A percentile compares a stretch with the other conserved stretches of the same genome.
phyloP scores from a whole-genome alignment of 2,797 vertebrate species.

The Phoxinus dragarum region DNA sequence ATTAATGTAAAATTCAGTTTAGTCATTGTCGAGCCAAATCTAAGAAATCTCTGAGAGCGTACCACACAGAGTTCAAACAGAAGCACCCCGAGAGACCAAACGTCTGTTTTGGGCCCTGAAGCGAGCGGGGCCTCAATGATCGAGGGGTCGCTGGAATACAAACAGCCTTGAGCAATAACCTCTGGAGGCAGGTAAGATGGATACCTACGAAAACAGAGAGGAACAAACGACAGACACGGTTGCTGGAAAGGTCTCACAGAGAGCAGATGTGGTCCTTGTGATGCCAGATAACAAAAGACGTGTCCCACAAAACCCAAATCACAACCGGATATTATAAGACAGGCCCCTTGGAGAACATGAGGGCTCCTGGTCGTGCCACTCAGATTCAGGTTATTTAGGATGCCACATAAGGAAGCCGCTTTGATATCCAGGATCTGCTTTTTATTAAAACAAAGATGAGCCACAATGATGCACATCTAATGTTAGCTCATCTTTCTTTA shows the following conservation, averaged over 20 bases:
- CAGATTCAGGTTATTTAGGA: constrained; percentile 62
- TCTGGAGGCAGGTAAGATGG: constrained; percentile 96
- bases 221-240: constrained; percentile 38
- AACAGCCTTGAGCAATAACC: constrained; percentile 91
- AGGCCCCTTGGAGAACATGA: constrained; percentile 59
- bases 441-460: constrained; percentile 61
- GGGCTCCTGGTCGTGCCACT: constrained; percentile 66
- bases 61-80: constrained; percentile 95
- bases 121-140: constrained; percentile 82
- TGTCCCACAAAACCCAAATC: constrained; percentile 58
- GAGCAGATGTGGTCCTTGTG: constrained; percentile 43
- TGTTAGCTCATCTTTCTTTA: constrained; percentile 60
- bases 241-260: neutral
- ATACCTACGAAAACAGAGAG: constrained; percentile 78
- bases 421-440: constrained; percentile 68
- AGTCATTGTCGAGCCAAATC: neutral
- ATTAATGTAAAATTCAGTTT: neutral
- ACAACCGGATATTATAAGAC: constrained; percentile 72
- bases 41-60: constrained; percentile 65
- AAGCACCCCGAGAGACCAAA: constrained; percentile 96
- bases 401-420: constrained; percentile 64
- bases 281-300: constrained; percentile 38
- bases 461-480: constrained; percentile 61
- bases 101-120: constrained; percentile 94
- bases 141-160: constrained; percentile 82